Percentiles rank a stretch among this genome's conserved stretches.
Evolutionary conservation across 92 coral and sea anemone species (phyloP).

Genomic region (Muricea muricata): DNA sequence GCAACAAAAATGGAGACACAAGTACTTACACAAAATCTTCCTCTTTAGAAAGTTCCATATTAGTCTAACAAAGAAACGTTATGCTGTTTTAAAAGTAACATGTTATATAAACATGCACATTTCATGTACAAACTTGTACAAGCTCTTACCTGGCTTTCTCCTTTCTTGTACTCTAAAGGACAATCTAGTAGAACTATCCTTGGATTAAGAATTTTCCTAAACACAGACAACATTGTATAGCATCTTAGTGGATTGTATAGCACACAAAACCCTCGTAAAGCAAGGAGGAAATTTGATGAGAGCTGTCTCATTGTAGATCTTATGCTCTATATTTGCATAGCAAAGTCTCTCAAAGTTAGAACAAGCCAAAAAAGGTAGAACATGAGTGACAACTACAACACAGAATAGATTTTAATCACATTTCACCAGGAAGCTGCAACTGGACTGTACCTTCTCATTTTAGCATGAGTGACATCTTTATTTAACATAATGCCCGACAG

Average conservation of each 20-base stretch:
- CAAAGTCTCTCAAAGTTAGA: too few relatives aligned
- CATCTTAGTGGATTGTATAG: too few relatives aligned
- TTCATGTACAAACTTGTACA: too few relatives aligned
- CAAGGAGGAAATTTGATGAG: not conserved
- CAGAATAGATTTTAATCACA: too few relatives aligned
- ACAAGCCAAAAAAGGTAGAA: not conserved
- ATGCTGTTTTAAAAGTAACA: not conserved
- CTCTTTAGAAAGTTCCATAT: constrained; percentile 85
- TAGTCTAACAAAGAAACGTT: constrained; percentile 72
- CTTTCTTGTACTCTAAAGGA: constrained; percentile 96
- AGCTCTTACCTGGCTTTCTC: constrained; percentile 99
- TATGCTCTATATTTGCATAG: too few relatives aligned
- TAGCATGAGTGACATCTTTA: constrained; percentile 97
- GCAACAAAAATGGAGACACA: not conserved
- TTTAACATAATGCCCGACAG: constrained; percentile 96
- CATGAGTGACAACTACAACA: not conserved
- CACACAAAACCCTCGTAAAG: too few relatives aligned
- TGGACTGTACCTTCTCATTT: constrained; percentile 92
- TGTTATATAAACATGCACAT: not conserved
- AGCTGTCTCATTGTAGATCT: too few relatives aligned
- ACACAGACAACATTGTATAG: too few relatives aligned
- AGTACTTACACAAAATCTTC: constrained; percentile 86
- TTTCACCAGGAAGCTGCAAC: too few relatives aligned
- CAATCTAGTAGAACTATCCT: constrained; percentile 93
- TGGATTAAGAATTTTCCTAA: constrained; percentile 92